A percentile compares a stretch with the other conserved stretches of the same genome.
phyloP scores from a whole-genome alignment of 2,797 vertebrate species.

The Myripristis jacobus region DNA sequence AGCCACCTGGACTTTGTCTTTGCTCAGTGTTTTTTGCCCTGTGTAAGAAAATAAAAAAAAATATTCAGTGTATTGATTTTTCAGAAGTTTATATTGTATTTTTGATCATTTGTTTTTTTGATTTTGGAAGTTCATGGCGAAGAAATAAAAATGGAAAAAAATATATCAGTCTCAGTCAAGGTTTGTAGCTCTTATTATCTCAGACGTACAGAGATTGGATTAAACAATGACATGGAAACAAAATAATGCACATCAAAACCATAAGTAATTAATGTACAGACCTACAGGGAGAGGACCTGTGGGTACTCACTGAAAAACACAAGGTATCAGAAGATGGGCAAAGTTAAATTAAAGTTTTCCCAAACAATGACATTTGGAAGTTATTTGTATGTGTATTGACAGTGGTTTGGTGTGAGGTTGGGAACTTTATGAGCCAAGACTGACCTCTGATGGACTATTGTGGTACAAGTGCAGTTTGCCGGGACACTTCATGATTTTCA shows the following conservation, averaged over 20 bases:
- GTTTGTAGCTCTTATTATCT: conserved; percentile 25
- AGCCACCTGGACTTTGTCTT: conserved; percentile 65
- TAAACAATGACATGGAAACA: background rate
- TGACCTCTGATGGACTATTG: background rate
- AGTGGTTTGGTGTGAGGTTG: background rate
- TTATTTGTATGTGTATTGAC: background rate
- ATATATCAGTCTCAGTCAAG: conserved; percentile 47
- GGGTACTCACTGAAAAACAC: too few species aligned
- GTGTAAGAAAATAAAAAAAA: conserved; percentile 67
- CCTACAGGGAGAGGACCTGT: background rate
- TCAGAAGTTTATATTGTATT: conserved; percentile 86
- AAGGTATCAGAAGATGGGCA: background rate
- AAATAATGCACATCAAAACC: background rate
- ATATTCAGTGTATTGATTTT: conserved; percentile 79
- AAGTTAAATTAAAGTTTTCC: background rate
- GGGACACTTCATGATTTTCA: background rate
- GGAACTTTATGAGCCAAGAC: background rate
- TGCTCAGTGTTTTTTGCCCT: conserved; percentile 78
- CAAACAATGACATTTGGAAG: background rate
- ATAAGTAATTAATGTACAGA: background rate
- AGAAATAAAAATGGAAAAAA: conserved; percentile 80
- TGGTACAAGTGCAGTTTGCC: background rate
- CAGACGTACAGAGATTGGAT: background rate
- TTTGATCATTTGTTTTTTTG: conserved; percentile 77
- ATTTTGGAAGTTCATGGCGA: conserved; percentile 78